Evolutionary conservation across 2,113 vertebrate genomes (phyloP), one percentile per base, ranked within the genome.

Genomic region (Pterocles orientalis): DNA sequence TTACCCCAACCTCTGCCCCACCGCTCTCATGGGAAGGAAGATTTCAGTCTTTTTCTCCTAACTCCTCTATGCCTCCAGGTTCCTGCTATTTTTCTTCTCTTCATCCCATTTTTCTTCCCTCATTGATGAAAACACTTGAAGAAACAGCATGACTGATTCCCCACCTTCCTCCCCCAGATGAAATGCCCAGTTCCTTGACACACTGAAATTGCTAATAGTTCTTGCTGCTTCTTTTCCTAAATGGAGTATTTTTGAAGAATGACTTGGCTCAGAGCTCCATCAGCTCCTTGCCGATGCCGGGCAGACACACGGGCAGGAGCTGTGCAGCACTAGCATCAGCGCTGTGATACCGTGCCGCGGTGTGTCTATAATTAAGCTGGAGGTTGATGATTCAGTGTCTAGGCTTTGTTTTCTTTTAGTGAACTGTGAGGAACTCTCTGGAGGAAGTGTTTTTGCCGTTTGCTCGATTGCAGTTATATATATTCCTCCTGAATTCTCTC

Each of bases 371-470:
- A 95, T 94, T 94, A 88, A 94, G 85, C 69, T 84, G 88, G 65
- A 85, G 66, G 66, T 76, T 95, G 80, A 83, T 96, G 92, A 90
- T 95, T 95, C 88, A 90, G 66, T 93, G 84, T 23, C 69, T 94
- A 34, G 53, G 90, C 56, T 96, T 95, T 96, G 90, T 91, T 97
- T 96, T 91, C 85, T 57, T 79, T 83, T 34, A 65, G 76, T 91
- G 96, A 94, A 70, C 69, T 73, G 88, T 86, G 61, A 87, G 92
- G 48, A 94, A 43, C 70, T 90, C 90, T 95, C 93, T 65, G 69
- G 90, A 90, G 92, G 73, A 95, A 96, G 84, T 1, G 3, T 65
- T 95, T 91, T 88, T 92, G 69, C 89, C 78, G 76, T 69, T 95
- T 91, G 92, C 88, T 92, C 53, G 6, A 86, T 82, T 89, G 93